A percentile compares a stretch with the other conserved stretches of the same genome.
Evolutionary conservation across 2,888 invertebrate species (phyloP).

Genomic region (Cecidostiba fungosa): DNA sequence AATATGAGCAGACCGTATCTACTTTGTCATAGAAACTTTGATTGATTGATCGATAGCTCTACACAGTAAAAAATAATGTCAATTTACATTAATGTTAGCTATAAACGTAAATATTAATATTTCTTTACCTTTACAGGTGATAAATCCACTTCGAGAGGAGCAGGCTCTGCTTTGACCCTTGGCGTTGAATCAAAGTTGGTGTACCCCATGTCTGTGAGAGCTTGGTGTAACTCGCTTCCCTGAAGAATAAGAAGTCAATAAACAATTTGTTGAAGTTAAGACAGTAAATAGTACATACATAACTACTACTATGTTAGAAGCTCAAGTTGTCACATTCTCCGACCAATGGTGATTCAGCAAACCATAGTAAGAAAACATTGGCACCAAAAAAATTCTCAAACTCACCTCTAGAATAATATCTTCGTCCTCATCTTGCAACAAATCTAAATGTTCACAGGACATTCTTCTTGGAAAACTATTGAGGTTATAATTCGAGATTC

Average conservation of each 20-base stretch:
- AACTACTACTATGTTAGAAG: not conserved
- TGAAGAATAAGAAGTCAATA: conserved; percentile 62
- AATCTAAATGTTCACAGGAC: conserved; percentile 38
- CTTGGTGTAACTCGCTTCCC: conserved; percentile 74
- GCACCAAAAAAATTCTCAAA: conserved; percentile 28
- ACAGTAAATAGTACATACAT: not conserved
- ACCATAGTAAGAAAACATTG: conserved; percentile 8
- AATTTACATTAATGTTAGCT: not conserved
- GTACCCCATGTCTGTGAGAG: conserved; percentile 72
- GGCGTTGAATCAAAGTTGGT: conserved; percentile 73
- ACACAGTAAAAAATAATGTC: conserved; percentile 10
- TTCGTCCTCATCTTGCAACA: conserved; percentile 70
- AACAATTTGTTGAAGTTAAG: conserved; percentile 13
- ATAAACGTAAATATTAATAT: not conserved
- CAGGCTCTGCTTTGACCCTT: conserved; percentile 56
- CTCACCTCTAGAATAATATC: conserved; percentile 74
- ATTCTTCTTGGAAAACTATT: conserved; percentile 34
- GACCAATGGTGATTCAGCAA: not conserved
- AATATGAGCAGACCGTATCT: conserved; percentile 22
- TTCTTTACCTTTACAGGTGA: conserved; percentile 35
- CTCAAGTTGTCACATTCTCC: not conserved
- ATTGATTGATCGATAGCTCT: conserved; percentile 3
- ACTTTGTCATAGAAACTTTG: conserved; percentile 14
- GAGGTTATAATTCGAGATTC: conserved; percentile 21
- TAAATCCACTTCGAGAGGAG: conserved; percentile 39